Base-by-base conservation (phyloP, 2,888 invertebrate species). In the Podabrus alpinus region DNA sequence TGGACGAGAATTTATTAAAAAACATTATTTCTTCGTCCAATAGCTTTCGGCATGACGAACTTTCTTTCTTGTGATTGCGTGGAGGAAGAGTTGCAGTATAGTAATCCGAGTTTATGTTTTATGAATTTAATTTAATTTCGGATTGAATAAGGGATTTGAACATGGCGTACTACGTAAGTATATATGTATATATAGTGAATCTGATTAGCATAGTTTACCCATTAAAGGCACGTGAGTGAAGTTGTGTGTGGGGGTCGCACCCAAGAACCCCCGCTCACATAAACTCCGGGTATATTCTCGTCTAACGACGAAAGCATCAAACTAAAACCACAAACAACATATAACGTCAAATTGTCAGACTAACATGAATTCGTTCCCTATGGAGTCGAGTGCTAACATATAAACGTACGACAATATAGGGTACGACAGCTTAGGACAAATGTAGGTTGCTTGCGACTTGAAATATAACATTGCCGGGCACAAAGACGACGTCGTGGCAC, bases 311-410 rank as follows among this genome's bases (percentile, higher is more conserved):
- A 75, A 73, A 72, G 72, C 75, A 75, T 77, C 77, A 77, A 77
- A 72, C 72, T 69, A 45, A 73, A 69, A 73, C 77, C 77, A 66
- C 75, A 75, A 73, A 77, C 77, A 73, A 75, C 62, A 64, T 77
- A 75, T 77, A 75, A 77, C 75, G 75, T 75, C 75, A 77, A 75
- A 77, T 77, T 77, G 77, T 77, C 75, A 75, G 68, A 64, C 71
- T 68, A 72, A 66, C 77, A 69, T 66, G 71, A 77, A 68, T 72
- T 73, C 64, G 69, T 64, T 72, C 69, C 69, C 77, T n/a, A 4
- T 17, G 69, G 68, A 69, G 66, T 25, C 66, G 59, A 74, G 61
- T 66, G 59, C 59, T 17, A 15, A 68, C 64, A 69, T 59, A 61
- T 67, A 29, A 45, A 17, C 60, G 19, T 61, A n/a, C 61, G 66